phyloP scores from a whole-genome alignment of 2,888 invertebrate genomes.

The Eristalinus sepulchralis region DNA sequence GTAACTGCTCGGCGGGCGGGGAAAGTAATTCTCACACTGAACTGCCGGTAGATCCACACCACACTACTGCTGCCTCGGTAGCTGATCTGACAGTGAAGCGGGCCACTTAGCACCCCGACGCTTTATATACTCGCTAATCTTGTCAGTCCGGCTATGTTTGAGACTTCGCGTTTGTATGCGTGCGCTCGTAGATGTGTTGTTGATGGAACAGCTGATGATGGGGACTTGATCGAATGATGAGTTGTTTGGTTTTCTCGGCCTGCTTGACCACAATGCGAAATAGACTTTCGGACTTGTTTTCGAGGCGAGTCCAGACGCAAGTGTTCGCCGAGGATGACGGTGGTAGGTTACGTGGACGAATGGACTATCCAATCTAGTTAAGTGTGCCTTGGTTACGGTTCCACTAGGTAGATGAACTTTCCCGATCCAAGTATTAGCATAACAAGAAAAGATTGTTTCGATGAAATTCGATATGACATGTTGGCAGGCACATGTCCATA shows the following conservation, averaged over 20 bases:
- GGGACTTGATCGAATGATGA: neutral
- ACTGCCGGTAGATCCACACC: slow-evolving; percentile 26
- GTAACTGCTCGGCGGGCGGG: slow-evolving; percentile 15
- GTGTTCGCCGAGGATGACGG: neutral
- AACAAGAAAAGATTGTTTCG: neutral
- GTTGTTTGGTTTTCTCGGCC: neutral
- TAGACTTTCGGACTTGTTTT: neutral
- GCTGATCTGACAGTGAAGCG: slow-evolving; percentile 57
- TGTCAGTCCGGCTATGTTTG: neutral
- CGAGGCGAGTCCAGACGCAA: neutral
- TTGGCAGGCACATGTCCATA: neutral
- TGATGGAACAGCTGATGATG: neutral
- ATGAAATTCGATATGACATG: neutral
- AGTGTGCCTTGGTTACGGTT: neutral
- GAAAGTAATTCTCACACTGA: slow-evolving; percentile 25
- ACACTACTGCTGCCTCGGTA: slow-evolving; percentile 37
- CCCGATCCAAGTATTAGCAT: neutral
- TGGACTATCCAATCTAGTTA: neutral
- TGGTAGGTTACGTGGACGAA: neutral
- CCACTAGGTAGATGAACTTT: neutral
- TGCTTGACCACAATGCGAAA: neutral
- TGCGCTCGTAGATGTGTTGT: neutral
- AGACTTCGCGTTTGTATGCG: neutral
- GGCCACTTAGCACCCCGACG: slow-evolving; percentile 56
- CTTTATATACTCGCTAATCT: slow-evolving; percentile 53